Evolutionary conservation across 2,797 vertebrate species (phyloP).

Genomic region (Lemur catta): DNA sequence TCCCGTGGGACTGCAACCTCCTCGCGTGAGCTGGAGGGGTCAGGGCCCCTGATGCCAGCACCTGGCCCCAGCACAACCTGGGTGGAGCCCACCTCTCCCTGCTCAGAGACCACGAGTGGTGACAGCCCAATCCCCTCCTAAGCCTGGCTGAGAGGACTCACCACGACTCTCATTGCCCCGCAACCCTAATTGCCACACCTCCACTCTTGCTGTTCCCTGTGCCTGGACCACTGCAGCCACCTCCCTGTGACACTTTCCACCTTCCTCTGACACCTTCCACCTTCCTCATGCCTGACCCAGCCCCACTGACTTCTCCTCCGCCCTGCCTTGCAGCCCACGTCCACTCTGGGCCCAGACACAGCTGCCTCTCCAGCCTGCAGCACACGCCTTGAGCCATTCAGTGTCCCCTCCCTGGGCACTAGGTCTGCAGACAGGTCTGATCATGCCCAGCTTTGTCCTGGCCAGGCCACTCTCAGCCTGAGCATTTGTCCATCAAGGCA

Average conservation of each 20-base stretch:
- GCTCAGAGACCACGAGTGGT: not conserved
- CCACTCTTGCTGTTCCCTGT: not conserved
- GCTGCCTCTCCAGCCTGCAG: not conserved
- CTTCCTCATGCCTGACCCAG: not conserved
- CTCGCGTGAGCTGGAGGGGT: not conserved
- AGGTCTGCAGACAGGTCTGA: not conserved
- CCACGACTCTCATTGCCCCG: not conserved
- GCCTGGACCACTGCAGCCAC: not conserved
- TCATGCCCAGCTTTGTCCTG: not conserved
- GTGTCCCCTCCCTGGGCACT: not conserved
- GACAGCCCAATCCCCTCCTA: not conserved
- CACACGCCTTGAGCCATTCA: not conserved
- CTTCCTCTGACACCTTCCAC: no score
- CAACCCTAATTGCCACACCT: not conserved
- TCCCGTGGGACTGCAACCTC: not conserved
- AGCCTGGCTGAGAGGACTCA: not conserved
- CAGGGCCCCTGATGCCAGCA: not conserved
- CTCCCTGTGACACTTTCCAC: not conserved
- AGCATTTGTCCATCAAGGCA: not conserved
- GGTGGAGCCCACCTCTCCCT: not conserved
- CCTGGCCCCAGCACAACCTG: no score
- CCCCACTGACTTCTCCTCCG: not conserved
- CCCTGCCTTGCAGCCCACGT: not conserved
- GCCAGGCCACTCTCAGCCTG: not conserved
- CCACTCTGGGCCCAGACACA: not conserved